A percentile compares a stretch with the other conserved stretches of the same genome.
Conservation (phyloP, 2,113 vertebrate genomes). For the Rhabdornis inornatus region DNA sequence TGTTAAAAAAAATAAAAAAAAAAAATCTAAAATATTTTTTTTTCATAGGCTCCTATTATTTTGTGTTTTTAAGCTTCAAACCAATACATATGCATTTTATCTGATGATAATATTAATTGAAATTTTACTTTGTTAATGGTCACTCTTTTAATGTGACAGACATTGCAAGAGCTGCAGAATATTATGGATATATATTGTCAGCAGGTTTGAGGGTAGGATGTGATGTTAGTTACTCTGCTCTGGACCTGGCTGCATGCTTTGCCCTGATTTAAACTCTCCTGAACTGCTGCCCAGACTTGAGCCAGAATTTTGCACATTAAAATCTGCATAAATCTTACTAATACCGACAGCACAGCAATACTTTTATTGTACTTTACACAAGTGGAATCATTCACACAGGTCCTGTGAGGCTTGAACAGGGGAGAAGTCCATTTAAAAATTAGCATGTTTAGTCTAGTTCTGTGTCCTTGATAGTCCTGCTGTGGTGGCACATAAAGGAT, state of each 20-base stretch:
- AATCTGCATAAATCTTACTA: not conserved
- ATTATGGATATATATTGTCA: not conserved
- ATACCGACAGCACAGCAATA: not conserved
- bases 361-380: not conserved
- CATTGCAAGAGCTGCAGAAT: not conserved
- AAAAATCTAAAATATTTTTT: not conserved
- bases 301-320: not conserved
- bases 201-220: not conserved
- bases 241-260: not conserved
- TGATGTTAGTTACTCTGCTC: not conserved
- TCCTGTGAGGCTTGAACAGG: not conserved
- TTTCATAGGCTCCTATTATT: fast-evolving
- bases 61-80: not conserved
- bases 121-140: not conserved
- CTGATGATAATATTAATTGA: not conserved
- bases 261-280: not conserved
- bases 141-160: not conserved
- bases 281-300: not conserved
- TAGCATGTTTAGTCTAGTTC: not conserved
- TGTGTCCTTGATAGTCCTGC: not conserved
- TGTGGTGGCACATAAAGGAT: not conserved
- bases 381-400: not conserved
- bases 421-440: not conserved
- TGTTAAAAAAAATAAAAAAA: not conserved
- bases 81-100: not conserved